Base-by-base conservation (phyloP, 1,140 invertebrate species). In the Drosophila sucinea region DNA sequence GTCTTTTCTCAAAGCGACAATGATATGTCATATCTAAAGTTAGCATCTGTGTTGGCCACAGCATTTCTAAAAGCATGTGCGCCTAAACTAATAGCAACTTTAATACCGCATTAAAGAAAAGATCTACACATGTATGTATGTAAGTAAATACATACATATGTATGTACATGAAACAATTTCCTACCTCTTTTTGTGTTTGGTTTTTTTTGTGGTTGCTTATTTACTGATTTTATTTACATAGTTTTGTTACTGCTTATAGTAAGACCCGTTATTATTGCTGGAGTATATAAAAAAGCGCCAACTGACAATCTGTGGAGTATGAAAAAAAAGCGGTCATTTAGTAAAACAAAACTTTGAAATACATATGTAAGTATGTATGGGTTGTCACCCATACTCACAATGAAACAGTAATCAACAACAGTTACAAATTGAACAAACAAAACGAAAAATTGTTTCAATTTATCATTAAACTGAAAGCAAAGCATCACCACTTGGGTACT, bases 231-330 rank as follows among this genome's bases (percentile, higher is more conserved):
- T 72, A 82, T 79, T 75, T 73, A 60, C 68, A 67, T 78, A 72
- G 81, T 55, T 70, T 65, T 71, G 35, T 72, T 72, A 62, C 69
- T 87, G 58, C 67, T 79, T 83, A 89, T 30, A 32, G 70, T 83
- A 77, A 64, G 79, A 82, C 84, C 79, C 83, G 84, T 77, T 77
- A 55, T 67, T 74, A 70, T 83, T 87, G 70, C 84, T 38, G 60
- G 38, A 55, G 58, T 76, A 38, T 51, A 51, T 51, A 76, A 60
- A 40, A 35, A 61, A 32, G 55, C 44, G 63, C 51, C 72, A 75
- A 68, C 67, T 77, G 56, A 38, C 75, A 56, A 17, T 10, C 57
- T 60, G 57, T 60, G 30, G 17, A 6, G 30, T 6, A 8, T n/a
- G 23, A 6, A 17, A 11, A 25, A 44, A 47, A 8, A 51, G 27